Base-by-base conservation (phyloP, 2,797 vertebrate species). In the Babyrousa celebensis region DNA sequence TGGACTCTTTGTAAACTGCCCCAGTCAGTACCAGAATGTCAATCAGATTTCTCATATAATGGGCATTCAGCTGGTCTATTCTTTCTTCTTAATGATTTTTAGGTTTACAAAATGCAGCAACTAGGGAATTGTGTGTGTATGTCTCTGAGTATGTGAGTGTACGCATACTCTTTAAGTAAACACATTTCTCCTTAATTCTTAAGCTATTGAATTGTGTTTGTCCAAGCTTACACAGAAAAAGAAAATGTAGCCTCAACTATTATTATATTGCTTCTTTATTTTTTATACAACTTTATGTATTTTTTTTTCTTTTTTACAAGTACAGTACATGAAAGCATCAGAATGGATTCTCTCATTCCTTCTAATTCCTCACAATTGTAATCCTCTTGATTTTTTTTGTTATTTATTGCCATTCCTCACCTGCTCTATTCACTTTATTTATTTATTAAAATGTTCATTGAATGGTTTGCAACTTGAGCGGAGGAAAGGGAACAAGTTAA, bases 401-500 rank as follows among this genome's bases (percentile, higher is more conserved):
- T 60, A 12, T 60, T 93, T 70, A 52, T 89, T 82, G 67, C 12
- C 54, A 6, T 48, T 90, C 48, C 29, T 85, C 27, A 62, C 43
- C 58, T 84, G 12, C 20, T 52, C 11, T 43, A 7, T 62, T 96
- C 65, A 48, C 12, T 83, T 58, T 80, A 85, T 60, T 58, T 80
- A 85, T 60, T 82, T 63, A 36, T 87, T 74, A 52, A 93, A 85
- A 60, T 82, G 12, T 54, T 56, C 36, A 27, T 77, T n/a, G 63
- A 78, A 72, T 9, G 9, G 0, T 40, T 87, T 89, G 75, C 48
- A 54, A 52, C 54, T 43, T n/a, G 27, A n/a, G 32, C 63, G 63
- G 52, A 48, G 40, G 63, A 48, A 88, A 85, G 83, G 79, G 58
- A 48, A 17, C 9, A 10, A 32, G 23, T 6, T 20, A 43, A 84